Conservation (phyloP, 2,113 vertebrate genomes). For the Percopsis transmontana region DNA sequence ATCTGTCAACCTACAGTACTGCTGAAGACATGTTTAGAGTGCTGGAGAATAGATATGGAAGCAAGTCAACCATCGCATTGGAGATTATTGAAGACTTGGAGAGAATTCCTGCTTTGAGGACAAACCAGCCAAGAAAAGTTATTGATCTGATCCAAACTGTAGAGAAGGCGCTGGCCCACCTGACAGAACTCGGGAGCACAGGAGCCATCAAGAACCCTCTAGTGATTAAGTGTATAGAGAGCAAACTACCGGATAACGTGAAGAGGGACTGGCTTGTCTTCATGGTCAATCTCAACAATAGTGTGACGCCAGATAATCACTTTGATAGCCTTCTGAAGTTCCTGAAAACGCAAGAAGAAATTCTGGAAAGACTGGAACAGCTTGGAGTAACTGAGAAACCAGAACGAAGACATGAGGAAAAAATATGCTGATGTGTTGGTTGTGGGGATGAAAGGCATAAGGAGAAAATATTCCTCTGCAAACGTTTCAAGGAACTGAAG, state of each 20-base stretch:
- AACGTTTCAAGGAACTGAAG: constrained; percentile 11
- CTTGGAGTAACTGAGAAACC: constrained; percentile 5
- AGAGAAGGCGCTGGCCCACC: neutral
- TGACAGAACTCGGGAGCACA: neutral
- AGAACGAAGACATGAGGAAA: neutral
- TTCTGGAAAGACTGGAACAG: constrained; percentile 22
- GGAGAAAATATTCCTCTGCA: constrained; percentile 31
- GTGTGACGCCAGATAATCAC: constrained; percentile 20
- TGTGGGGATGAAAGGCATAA: constrained; percentile 18
- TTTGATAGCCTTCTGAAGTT: constrained; percentile 17
- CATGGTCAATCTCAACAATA: constrained; percentile 9
- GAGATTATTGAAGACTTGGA: constrained; percentile 16
- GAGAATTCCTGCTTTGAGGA: neutral
- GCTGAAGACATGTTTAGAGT: constrained; percentile 30
- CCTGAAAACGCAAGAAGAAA: constrained; percentile 22
- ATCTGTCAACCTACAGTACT: constrained; percentile 13
- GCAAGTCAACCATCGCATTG: neutral
- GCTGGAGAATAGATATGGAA: neutral
- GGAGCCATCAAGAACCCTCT: constrained; percentile 9
- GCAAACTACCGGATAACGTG: constrained; percentile 6
- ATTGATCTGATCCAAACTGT: constrained; percentile 26
- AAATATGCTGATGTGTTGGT: constrained; percentile 12
- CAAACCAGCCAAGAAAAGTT: constrained; percentile 18
- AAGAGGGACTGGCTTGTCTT: constrained; percentile 37
- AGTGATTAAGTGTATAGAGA: neutral